Evolutionary conservation across 1,140 invertebrate species (phyloP), one percentile per base, ranked within the genome.

Genomic region (Meteorus sp.): DNA sequence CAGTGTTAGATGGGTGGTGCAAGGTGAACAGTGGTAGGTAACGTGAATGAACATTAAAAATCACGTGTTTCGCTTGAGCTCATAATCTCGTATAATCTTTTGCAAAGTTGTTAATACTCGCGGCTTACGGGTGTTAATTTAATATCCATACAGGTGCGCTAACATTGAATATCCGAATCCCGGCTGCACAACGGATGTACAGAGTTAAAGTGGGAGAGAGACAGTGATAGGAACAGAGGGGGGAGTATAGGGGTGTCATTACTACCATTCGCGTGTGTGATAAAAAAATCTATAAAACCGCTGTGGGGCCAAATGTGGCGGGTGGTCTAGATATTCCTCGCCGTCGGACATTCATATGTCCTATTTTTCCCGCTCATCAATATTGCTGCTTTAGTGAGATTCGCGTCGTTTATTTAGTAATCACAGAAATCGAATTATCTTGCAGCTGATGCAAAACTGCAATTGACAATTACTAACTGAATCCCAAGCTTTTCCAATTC

Each of bases 1-100:
- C n/a, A n/a, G n/a, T n/a, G n/a, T n/a, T n/a, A 37, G 35, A 53
- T 23, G 4, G 25, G 19, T 3, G 17, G n/a, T n/a, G n/a, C n/a
- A 29, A 25, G n/a, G 43, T 13, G 48, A 20, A 41, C 8, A 33
- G 53, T 15, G 19, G 20, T 22, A 44, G 39, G 43, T 39, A 56
- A 27, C 23, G 44, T 22, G 59, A 58, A 59, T 60, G 56, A 59
- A 72, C 73, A 78, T 80, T 79, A 80, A 80, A 80, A 80, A 80
- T 80, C 77, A 80, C 77, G 76, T 75, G 75, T 80, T 79, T 68
- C 76, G 75, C 71, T 77, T 76, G 74, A 79, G 78, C 76, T 80
- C 76, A 80, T 80, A 80, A 80, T 80, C 78, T 80, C 77, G 69
- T 79, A 77, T 80, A 80, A 80, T 80, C 78, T 80, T 80, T 80